These are phyloP conservation scores for Pterobdella sp. DNA, from an alignment of 2,888 invertebrate species.

Conservation along the genomic window DNA sequence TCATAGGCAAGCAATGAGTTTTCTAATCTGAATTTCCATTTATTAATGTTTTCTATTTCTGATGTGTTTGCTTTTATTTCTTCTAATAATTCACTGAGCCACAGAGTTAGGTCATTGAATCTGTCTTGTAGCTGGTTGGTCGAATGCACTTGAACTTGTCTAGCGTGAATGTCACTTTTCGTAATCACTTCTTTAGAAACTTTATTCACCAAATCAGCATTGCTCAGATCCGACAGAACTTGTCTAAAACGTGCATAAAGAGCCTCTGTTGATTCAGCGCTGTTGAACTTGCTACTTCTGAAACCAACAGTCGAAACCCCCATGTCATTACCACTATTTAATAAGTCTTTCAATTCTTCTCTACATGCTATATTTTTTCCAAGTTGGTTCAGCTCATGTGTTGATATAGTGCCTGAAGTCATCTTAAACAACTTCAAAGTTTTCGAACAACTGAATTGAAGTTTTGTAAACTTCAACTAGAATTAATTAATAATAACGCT, in stretches of 20 bases:
- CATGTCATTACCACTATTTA: constrained; percentile 50
- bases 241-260: constrained; percentile 51
- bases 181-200: constrained; percentile 46
- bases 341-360: not conserved
- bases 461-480: too few relatives aligned
- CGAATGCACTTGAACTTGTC: constrained; percentile 49
- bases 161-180: constrained; percentile 47
- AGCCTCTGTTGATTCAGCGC: constrained; percentile 50
- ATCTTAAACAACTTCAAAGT: too few relatives aligned
- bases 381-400: not conserved
- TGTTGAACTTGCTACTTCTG: constrained; percentile 49
- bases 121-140: constrained; percentile 51
- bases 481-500: too few relatives aligned
- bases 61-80: constrained; percentile 37
- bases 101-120: constrained; percentile 50
- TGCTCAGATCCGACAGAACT: constrained; percentile 49
- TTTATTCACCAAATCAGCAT: constrained; percentile 47
- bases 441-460: too few relatives aligned
- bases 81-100: constrained; percentile 42
- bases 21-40: constrained; percentile 41
- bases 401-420: not conserved
- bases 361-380: not conserved
- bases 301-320: constrained; percentile 52
- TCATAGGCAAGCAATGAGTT: constrained; percentile 48
- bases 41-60: constrained; percentile 21